Percentiles rank a stretch among this genome's conserved stretches.
Evolutionary conservation across 2,888 invertebrate genomes (phyloP).

Genomic region (Lissonota sp.): DNA sequence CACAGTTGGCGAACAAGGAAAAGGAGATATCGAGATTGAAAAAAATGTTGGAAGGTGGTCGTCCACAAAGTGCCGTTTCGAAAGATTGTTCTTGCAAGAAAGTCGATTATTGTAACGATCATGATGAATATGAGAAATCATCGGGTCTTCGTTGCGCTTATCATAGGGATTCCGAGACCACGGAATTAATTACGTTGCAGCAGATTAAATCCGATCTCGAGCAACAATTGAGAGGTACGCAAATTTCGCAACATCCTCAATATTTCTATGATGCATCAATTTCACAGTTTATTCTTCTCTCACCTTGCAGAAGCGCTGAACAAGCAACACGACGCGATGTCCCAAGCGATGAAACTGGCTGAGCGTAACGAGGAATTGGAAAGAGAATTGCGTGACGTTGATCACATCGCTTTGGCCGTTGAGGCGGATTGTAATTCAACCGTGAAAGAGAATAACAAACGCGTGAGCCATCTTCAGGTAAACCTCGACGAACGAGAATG

Average conservation of each 20-base stretch:
- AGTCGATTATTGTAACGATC: conserved; percentile 81
- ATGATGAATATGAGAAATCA: conserved; percentile 49
- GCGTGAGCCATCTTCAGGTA: conserved; percentile 83
- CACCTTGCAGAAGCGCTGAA: conserved; percentile 84
- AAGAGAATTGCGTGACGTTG: conserved; percentile 90
- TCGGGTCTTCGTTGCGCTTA: conserved; percentile 38
- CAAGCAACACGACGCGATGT: conserved; percentile 93
- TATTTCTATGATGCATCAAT: neutral
- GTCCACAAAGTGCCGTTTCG: conserved; percentile 87
- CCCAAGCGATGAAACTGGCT: conserved; percentile 89
- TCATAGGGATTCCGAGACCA: conserved; percentile 62
- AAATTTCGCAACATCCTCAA: conserved; percentile 11
- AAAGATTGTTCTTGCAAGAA: conserved; percentile 88
- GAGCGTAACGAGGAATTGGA: conserved; percentile 89
- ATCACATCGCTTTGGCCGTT: conserved; percentile 89
- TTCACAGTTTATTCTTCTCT: neutral
- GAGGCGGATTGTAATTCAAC: conserved; percentile 91
- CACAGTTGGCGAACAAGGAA: conserved; percentile 83
- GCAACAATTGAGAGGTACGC: conserved; percentile 84
- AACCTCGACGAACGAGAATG: conserved; percentile 45
- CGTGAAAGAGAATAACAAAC: conserved; percentile 86
- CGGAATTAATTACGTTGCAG: conserved; percentile 86
- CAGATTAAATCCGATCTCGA: conserved; percentile 87
- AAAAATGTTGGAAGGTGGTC: conserved; percentile 89
- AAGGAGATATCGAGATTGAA: conserved; percentile 90